A percentile compares a stretch with the other conserved stretches of the same genome.
Evolutionary conservation across 2,113 vertebrate species (phyloP).

Genomic region (Potamarius usumacintae): DNA sequence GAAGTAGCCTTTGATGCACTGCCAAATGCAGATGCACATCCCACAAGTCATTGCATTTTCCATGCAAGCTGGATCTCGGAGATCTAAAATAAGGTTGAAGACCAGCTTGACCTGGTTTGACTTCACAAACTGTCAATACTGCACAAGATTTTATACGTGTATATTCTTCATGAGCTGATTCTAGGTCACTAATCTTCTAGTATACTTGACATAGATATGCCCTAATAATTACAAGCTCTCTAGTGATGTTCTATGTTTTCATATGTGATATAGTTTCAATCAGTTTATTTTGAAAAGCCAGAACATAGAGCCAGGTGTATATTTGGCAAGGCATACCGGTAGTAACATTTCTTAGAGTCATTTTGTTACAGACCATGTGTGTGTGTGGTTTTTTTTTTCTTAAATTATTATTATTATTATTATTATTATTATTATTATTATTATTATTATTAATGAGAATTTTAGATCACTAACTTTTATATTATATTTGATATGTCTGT

Average conservation of each 20-base stretch:
- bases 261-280: not conserved
- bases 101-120: not conserved
- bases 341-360: not conserved
- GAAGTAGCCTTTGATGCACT: conserved; percentile 22
- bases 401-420: not conserved
- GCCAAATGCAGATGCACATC: conserved; percentile 34
- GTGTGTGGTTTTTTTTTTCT: not conserved
- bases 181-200: not conserved
- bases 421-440: not conserved
- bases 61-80: conserved; percentile 13
- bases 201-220: not conserved
- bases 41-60: conserved; percentile 31
- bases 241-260: not conserved
- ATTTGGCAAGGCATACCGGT: not conserved
- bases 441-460: not conserved
- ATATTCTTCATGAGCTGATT: not conserved
- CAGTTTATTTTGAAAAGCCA: not conserved
- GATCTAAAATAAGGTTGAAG: conserved; percentile 10
- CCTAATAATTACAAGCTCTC: not conserved
- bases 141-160: not conserved
- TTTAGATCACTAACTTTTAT: not conserved
- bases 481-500: not conserved
- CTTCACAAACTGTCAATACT: not conserved
- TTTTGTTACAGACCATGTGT: not conserved
- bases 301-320: not conserved